Base-by-base conservation (phyloP, 53 echinoderm and acorn worm species). In the Holothuria scabra region DNA sequence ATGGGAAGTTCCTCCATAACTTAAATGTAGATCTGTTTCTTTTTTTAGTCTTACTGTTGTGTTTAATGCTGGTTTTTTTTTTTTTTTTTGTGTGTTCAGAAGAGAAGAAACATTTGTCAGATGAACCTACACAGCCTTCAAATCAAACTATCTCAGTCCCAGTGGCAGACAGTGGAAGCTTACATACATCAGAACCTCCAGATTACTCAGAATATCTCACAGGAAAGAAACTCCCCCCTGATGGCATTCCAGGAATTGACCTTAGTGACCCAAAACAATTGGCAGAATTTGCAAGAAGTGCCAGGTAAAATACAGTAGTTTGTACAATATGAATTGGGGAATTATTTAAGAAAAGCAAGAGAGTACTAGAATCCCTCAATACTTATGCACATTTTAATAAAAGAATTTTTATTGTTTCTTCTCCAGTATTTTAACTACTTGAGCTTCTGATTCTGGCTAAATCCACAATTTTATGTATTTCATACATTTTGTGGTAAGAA, bases 161-260 rank as follows among this genome's bases (percentile, higher is more conserved):
- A 79, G 85, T 89, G 34, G 34, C 82, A 46, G 93, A 91, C 49
- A 49, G 80, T 34, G 64, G 82, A 33, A 21, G 37, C 11, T 21
- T 79, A 12, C 62, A 64, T 22, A 38, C 82, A 5, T 87, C 85
- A 7, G 93, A 99, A 37, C 95, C 93, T 25, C 99, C 99, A 59
- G 99, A 99, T 84, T 99, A 99, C 76, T 99, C 99, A 0, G 99
- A 99, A 85, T 99, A 99, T 78, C 87, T 99, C 74, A 99, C 95
- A 16, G 99, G 99, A 64, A 99, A 99, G 93, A 99, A 99, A 81
- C 76, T 99, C 24, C 99, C 99, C 23, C 99, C 99, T 44, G 99
- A 95, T 19, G 99, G 99, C 18, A 94, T 99, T 72, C 99, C 99
- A 12, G 99, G 99, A 26, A 94, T 99, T 48, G 99, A 99, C 85